phyloP scores from a whole-genome alignment of 2,888 invertebrate genomes.

The Erebia aethiops region DNA sequence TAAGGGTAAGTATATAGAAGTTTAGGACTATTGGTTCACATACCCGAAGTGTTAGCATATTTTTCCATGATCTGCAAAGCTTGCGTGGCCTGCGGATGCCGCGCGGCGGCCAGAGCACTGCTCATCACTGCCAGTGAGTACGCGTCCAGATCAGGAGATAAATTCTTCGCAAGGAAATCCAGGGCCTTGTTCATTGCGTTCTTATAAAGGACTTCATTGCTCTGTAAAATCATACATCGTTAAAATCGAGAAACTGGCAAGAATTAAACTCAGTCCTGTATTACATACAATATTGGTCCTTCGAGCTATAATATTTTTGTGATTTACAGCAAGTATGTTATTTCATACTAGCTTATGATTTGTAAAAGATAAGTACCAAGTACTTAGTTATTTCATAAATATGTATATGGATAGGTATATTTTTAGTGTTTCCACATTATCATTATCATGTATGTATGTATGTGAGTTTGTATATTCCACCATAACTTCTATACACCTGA shows the following conservation, averaged over 20 bases:
- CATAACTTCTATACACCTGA: too few species aligned
- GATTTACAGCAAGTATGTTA: background rate
- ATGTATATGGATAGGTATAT: background rate
- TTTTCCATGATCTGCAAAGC: conserved; percentile 79
- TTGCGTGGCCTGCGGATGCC: conserved; percentile 86
- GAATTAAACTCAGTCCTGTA: too few species aligned
- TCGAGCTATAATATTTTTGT: background rate
- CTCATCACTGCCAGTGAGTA: conserved; percentile 91
- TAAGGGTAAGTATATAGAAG: background rate
- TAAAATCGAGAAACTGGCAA: background rate
- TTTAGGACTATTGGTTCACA: background rate
- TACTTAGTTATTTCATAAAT: background rate
- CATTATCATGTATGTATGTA: too few species aligned
- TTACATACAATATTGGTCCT: too few species aligned
- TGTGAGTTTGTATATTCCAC: too few species aligned
- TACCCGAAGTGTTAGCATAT: conserved; percentile 76
- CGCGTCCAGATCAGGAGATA: conserved; percentile 84
- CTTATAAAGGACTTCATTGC: conserved; percentile 78
- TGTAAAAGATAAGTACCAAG: too few species aligned
- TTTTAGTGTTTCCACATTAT: background rate
- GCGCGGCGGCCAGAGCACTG: conserved; percentile 89
- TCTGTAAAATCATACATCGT: conserved; percentile 49
- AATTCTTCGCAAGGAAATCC: conserved; percentile 87
- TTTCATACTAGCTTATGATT: too few species aligned
- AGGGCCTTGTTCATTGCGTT: conserved; percentile 89